Base-by-base conservation (phyloP, 2,888 invertebrate genomes). In the Heliconius erato region DNA sequence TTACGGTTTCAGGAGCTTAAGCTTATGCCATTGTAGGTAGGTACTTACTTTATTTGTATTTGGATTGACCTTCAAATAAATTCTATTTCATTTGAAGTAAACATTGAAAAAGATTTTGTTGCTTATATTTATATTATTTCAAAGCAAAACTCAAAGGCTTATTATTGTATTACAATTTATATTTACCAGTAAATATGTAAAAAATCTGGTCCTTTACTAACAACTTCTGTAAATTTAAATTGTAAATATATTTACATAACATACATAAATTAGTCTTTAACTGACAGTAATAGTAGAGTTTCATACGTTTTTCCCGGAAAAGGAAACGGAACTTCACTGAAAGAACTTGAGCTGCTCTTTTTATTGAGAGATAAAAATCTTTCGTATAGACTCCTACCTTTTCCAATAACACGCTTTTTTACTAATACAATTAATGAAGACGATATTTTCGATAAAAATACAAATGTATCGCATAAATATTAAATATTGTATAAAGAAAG, bases 1-100 rank as follows among this genome's bases (percentile, higher is more conserved):
- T 44, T 71, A 40, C 40, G 71, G 14, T 71, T 71, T n/a, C n/a
- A 71, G 40, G 2, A n/a, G 71, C 40, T 71, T 40, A 69, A 69
- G 35, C 35, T 69, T 35, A 35, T 35, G 23, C 35, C 23, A 69
- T n/a, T 68, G 28, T 32, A 68, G 68, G 11, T 40, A 11, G 40
- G 40, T 40, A 11, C 1, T 7, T 68, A 32, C 7, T 68, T 28
- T 68, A 68, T 68, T 68, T 68, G 68, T 35, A 69, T 23, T 69
- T 11, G 69, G 23, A 35, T 32, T 69, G 69, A 69, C 69, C 35
- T 69, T 69, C 32, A 69, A 23, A 69, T 69, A 35, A 11, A 35
- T 69, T 69, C 69, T 68, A 68, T 32, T 32, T 32, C 32, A 68
- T 68, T 68, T 23, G 59, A 23, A 59, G 19, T 49, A 49, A 59